These are phyloP conservation scores for Lypha dubia DNA, from an alignment of 2,888 invertebrate genomes.

Conservation along the genomic window DNA sequence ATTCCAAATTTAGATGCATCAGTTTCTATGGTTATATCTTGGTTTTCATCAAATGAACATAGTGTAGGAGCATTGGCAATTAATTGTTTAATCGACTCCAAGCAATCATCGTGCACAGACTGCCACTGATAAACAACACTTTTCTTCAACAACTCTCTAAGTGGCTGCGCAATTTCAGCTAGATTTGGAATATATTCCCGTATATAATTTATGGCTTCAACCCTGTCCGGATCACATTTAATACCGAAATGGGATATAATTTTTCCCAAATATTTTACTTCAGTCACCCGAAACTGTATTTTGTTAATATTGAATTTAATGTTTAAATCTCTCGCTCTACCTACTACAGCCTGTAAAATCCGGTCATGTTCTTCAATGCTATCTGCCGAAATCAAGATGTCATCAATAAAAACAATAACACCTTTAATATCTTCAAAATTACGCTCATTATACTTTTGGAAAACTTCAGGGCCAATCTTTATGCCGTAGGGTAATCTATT, in stretches of 20 bases:
- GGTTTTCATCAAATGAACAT: no score
- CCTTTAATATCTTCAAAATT: constrained; percentile 77
- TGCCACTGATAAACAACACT: constrained; percentile 9
- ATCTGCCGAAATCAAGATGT: constrained; percentile 66
- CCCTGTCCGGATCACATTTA: constrained; percentile 69
- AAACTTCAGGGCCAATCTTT: constrained; percentile 76
- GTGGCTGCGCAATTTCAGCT: constrained; percentile 16
- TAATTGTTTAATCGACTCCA: no score
- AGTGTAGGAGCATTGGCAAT: no score
- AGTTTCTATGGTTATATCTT: no score
- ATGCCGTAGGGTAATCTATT: constrained; percentile 40
- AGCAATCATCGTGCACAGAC: background rate
- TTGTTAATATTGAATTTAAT: no score
- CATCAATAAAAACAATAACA: constrained; percentile 77
- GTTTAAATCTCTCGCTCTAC: constrained; percentile 59
- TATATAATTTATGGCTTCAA: constrained; percentile 71
- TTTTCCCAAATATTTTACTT: constrained; percentile 76
- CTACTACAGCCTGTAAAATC: constrained; percentile 60
- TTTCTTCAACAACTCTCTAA: constrained; percentile 22
- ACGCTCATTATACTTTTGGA: constrained; percentile 76
- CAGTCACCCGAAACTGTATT: constrained; percentile 73
- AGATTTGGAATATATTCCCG: no score
- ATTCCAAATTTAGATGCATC: no score
- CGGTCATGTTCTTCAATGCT: constrained; percentile 67
- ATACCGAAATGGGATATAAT: constrained; percentile 73